These are phyloP conservation scores for Drosophila arawakana DNA, from an alignment of 1,140 invertebrate genomes.

Conservation along the genomic window DNA sequence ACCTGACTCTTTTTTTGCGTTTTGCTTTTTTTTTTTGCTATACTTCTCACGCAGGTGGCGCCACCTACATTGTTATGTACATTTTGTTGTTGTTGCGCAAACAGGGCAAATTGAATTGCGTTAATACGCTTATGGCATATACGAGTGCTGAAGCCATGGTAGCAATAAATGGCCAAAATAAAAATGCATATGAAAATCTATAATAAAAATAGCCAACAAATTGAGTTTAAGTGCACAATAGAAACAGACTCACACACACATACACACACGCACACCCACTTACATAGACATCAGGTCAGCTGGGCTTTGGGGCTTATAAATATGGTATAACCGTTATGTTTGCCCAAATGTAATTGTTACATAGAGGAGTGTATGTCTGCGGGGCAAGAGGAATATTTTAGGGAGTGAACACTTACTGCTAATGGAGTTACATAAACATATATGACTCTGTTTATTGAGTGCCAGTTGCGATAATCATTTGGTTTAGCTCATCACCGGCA, in stretches of 20 bases:
- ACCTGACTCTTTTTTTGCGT: slow-evolving; percentile 44
- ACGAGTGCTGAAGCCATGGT: slow-evolving; percentile 46
- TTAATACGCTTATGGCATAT: slow-evolving; percentile 79
- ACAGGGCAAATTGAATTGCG: slow-evolving; percentile 75
- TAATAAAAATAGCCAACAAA: slow-evolving; percentile 71
- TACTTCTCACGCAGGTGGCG: slow-evolving; percentile 55
- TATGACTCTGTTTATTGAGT: slow-evolving; percentile 30
- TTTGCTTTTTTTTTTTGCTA: slow-evolving; percentile 41
- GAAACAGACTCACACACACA: slow-evolving; percentile 22
- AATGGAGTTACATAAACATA: slow-evolving; percentile 30
- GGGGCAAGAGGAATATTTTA: background rate
- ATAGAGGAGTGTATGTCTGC: background rate
- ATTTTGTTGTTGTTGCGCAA: slow-evolving; percentile 25
- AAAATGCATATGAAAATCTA: slow-evolving; percentile 73
- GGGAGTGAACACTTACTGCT: slow-evolving; percentile 9
- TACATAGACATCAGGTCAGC: slow-evolving; percentile 1
- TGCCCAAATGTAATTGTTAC: slow-evolving; percentile 44
- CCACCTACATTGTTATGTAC: slow-evolving; percentile 50
- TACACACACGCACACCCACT: background rate
- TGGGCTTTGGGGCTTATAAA: slow-evolving; percentile 40
- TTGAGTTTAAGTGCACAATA: slow-evolving; percentile 69
- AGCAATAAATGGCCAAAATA: slow-evolving; percentile 67
- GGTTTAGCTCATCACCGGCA: slow-evolving; percentile 2
- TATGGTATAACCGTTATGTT: slow-evolving; percentile 33
- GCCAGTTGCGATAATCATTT: slow-evolving; percentile 38